These are phyloP conservation scores for Tenualosa thibaudeaui DNA, from an alignment of 2,797 vertebrate genomes.

Conservation along the genomic window DNA sequence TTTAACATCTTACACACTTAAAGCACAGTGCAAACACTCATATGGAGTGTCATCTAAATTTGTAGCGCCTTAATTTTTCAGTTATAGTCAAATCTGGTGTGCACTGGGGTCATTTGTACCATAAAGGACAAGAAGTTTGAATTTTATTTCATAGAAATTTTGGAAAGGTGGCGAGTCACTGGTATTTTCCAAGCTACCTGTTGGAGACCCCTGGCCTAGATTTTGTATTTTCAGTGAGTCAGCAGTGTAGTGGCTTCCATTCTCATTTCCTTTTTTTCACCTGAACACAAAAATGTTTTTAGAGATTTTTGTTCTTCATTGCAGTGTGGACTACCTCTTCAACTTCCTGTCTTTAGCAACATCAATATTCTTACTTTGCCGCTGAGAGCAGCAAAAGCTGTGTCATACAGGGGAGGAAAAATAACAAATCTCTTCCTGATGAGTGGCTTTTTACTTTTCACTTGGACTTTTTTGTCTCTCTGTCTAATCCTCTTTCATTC, in stretches of 20 bases:
- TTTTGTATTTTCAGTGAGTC: neutral
- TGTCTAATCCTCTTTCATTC: neutral
- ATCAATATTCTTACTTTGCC: constrained; percentile 14
- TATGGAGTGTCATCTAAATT: too few relatives aligned
- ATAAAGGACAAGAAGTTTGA: too few relatives aligned
- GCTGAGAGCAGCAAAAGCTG: neutral
- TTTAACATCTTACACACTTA: too few relatives aligned
- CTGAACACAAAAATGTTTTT: neutral
- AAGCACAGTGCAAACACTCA: too few relatives aligned
- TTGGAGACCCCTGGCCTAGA: neutral
- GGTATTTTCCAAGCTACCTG: too few relatives aligned
- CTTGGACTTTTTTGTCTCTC: neutral
- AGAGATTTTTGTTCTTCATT: neutral
- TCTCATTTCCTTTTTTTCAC: neutral
- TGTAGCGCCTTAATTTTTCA: too few relatives aligned
- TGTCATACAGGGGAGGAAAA: neutral
- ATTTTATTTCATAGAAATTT: too few relatives aligned
- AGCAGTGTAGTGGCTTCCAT: neutral
- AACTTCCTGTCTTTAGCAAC: neutral
- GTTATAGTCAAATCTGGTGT: too few relatives aligned
- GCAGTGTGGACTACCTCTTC: neutral
- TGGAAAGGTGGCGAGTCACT: too few relatives aligned
- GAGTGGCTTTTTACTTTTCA: neutral
- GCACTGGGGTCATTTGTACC: too few relatives aligned
- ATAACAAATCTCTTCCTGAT: neutral